phyloP scores from a whole-genome alignment of 2,113 vertebrate genomes.

The Platichthys stellatus region DNA sequence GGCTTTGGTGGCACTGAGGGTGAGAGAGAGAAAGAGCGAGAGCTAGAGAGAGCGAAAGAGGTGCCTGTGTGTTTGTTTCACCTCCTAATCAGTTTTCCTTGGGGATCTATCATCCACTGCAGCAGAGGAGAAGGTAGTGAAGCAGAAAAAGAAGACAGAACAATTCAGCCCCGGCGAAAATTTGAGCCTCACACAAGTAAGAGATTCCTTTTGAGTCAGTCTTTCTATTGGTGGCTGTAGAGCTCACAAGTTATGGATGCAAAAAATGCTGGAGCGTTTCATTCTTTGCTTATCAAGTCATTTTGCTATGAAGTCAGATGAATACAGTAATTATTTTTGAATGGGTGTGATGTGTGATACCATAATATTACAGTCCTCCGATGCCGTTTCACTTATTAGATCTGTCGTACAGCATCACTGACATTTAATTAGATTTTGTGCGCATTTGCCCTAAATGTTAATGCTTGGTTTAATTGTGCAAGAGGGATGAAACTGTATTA shows the following conservation, averaged over 20 bases:
- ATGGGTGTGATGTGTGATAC: neutral
- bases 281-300: constrained; percentile 8
- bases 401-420: constrained; percentile 17
- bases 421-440: constrained; percentile 5
- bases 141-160: constrained; percentile 41
- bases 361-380: constrained; percentile 15
- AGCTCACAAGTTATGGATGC: constrained; percentile 13
- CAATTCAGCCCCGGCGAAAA: constrained; percentile 1
- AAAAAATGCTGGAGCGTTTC: neutral
- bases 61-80: constrained; percentile 69
- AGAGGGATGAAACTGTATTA: constrained; percentile 8
- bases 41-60: constrained; percentile 47
- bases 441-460: constrained; percentile 27
- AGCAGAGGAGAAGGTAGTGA: constrained; percentile 54
- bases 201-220: constrained; percentile 30
- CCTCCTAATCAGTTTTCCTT: constrained; percentile 77
- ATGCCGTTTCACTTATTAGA: constrained; percentile 5
- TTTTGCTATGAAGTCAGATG: constrained; percentile 7
- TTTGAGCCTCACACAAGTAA: constrained; percentile 66
- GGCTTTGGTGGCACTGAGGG: constrained; percentile 64
- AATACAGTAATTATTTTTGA: neutral
- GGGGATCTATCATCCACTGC: constrained; percentile 69
- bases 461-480: constrained; percentile 13
- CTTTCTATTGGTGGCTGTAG: constrained; percentile 1
- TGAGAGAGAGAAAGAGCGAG: constrained; percentile 45